These are phyloP conservation scores for Nemotelus nigrinus DNA, from an alignment of 2,888 invertebrate species.

Conservation along the genomic window DNA sequence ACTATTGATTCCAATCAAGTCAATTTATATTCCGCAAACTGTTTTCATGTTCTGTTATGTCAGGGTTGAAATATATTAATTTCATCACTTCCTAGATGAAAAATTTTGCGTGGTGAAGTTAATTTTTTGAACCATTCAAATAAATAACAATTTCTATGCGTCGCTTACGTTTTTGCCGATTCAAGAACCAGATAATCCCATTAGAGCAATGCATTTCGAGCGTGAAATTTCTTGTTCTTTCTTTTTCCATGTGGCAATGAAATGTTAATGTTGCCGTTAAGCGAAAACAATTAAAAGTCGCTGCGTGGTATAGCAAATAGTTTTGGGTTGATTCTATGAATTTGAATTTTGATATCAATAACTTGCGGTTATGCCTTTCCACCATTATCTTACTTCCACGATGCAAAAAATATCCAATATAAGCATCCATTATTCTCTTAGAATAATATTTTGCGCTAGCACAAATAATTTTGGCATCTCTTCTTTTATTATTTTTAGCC, in stretches of 20 bases:
- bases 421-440: too few species aligned
- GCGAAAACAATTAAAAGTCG: too few species aligned
- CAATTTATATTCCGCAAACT: constrained; percentile 33
- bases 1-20: constrained; percentile 1
- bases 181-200: neutral
- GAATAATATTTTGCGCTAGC: too few species aligned
- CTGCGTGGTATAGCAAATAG: too few species aligned
- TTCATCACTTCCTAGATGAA: neutral
- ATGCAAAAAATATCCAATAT: too few species aligned
- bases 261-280: too few species aligned
- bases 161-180: neutral
- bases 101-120: constrained; percentile 14
- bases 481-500: too few species aligned
- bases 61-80: neutral
- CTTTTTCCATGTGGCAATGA: neutral
- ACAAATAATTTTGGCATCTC: too few species aligned
- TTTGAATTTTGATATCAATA: too few species aligned
- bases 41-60: neutral
- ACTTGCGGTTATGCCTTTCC: too few species aligned
- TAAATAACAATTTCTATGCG: constrained; percentile 2
- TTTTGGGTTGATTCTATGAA: too few species aligned
- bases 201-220: neutral
- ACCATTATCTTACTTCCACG: too few species aligned
- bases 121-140: neutral
- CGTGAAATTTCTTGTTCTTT: neutral